Evolutionary conservation across 2,113 vertebrate genomes (phyloP), one percentile per base, ranked within the genome.

Genomic region (Heterotilapia buettikoferi): DNA sequence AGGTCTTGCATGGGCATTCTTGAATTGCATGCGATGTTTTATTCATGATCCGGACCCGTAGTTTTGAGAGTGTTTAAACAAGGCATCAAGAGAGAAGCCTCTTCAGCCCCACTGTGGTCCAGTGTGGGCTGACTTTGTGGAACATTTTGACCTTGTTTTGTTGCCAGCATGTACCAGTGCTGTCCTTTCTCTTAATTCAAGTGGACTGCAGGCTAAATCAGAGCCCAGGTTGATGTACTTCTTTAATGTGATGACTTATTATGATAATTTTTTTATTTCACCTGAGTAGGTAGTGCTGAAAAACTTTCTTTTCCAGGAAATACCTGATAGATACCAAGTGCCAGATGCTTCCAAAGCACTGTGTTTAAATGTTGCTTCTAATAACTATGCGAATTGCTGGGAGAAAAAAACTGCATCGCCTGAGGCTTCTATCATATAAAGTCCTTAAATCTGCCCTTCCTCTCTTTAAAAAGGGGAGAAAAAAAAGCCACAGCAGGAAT

Each of bases 1-100:
- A 84, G 82, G 80, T 86, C 81, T 86, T 85, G 71, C 86, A 54
- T 81, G 87, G 92, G 89, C 84, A 21, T 86, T 86, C 38, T 82
- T 80, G 88, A 92, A 89, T 83, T 50, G 84, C 86, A 24, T 84
- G 89, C 88, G 80, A 93, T 95, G 94, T 93, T 96, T 96, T 90
- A 95, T 96, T 87, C 91, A 95, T 93, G 71, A 24, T 84, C 29
- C 2, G 19, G 79, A 79, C 84, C 84, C 12, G 9, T 13, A 36
- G 80, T 50, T 82, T 29, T 85, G 54, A 52, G 88, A 68, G 54
- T 83, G 56, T 83, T 84, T 73, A 82, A 84, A 84, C 19, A 6
- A 45, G n/a, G 79, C 80, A 9, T 29, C 14, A 31, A 56, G 90
- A 85, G 90, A 83, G 84, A 87, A 66, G 81, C 36, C 38, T 52